Conservation (phyloP, 2,888 invertebrate species). For the Luperina nickerlii region DNA sequence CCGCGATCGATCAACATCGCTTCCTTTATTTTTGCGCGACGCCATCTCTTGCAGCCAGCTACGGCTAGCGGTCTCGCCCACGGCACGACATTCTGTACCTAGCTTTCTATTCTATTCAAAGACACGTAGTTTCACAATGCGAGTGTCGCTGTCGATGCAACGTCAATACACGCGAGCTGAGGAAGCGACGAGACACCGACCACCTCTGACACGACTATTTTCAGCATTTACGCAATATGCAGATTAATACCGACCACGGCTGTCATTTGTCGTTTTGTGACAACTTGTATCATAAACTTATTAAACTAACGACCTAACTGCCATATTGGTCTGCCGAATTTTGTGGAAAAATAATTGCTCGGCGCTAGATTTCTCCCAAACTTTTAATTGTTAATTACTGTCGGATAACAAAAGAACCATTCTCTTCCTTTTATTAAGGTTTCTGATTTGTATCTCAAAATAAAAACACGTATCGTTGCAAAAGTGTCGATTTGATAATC, state of each 20-base stretch:
- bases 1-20: constrained; percentile 79
- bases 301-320: constrained; percentile 9
- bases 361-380: background rate
- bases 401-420: background rate
- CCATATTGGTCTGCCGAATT: background rate
- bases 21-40: constrained; percentile 80
- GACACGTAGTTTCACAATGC: constrained; percentile 63
- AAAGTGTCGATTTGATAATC: constrained; percentile 34
- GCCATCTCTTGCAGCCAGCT: constrained; percentile 59
- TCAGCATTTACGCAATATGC: constrained; percentile 62
- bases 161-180: constrained; percentile 50
- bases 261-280: constrained; percentile 36
- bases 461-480: constrained; percentile 43
- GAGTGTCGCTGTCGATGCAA: constrained; percentile 60
- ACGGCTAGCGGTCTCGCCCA: constrained; percentile 66
- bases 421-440: background rate
- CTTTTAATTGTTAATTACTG: background rate
- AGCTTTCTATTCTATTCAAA: constrained; percentile 70
- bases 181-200: constrained; percentile 50
- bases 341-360: background rate
- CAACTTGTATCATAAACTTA: constrained; percentile 23
- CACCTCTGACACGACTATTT: constrained; percentile 62
- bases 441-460: constrained; percentile 17
- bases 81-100: constrained; percentile 65
- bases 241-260: constrained; percentile 24